Base-by-base conservation (phyloP, 1,140 invertebrate genomes). In the Bursaphelenchus mucronatus region DNA sequence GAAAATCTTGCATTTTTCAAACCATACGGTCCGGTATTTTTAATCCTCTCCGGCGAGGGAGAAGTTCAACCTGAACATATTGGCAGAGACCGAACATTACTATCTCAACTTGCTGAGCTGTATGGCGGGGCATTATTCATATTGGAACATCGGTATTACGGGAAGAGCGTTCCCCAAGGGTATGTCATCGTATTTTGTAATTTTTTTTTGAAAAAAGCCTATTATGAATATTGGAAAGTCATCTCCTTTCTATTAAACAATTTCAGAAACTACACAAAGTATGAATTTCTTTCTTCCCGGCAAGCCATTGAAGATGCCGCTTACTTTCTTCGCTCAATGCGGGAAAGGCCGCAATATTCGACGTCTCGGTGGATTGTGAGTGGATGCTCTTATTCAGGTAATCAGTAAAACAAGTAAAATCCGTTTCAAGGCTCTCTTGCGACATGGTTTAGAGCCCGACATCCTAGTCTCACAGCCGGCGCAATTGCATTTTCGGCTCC, bases 381-480 rank as follows among this genome's bases (percentile, higher is more conserved):
- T 71, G 66, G 66, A 13, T 57, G 66, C 45, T 70, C 66, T 2
- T 67, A 67, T 71, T 50, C 65, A 13, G 63, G 63, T 66, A 55
- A 55, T 1, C 6, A n/a, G 4, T n/a, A 30, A 21, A 6, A 55
- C 6, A 49, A 46, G 1, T 21, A n/a, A 21, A 30, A 30, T 11
- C 11, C 13, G 11, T 30, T 41, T 50, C 7, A 39, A 59, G 57
- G 21, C 45, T 59, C 57, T 11, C 30, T 59, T n/a, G 57, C 57
- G 11, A 44, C 57, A 13, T 59, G 57, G 57, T 17, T 59, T n/a
- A n/a, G 47, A 59, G 21, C 13, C 6, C 41, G 30, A 50, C 7
- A 59, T 39, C 57, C 57, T 3, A 13, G 13, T n/a, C 40, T 59
- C 11, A 17, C 57, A 11, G 10, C 45, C 57, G 57, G 57, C 13